These are phyloP conservation scores for Chromobotia macracanthus DNA, from an alignment of 2,797 vertebrate species.

Conservation along the genomic window DNA sequence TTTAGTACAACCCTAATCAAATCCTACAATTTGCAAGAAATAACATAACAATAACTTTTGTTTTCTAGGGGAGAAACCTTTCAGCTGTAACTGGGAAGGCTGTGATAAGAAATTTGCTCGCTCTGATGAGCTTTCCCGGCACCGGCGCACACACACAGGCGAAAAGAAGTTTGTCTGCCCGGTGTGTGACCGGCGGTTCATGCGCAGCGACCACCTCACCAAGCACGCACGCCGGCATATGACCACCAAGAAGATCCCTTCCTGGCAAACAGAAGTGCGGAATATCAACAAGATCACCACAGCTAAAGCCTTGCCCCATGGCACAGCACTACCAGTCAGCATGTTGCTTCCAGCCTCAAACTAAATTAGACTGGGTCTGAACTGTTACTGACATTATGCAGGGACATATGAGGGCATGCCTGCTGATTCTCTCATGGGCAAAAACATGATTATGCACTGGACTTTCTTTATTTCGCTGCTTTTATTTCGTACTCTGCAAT, in stretches of 20 bases:
- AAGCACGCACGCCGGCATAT: constrained; percentile 95
- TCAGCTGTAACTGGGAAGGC: constrained; percentile 95
- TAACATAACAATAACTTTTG: neutral
- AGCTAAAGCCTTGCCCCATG: constrained; percentile 71
- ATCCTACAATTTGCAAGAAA: too few species aligned
- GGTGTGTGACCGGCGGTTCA: constrained; percentile 93
- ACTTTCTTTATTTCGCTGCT: constrained; percentile 67
- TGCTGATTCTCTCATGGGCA: constrained; percentile 72
- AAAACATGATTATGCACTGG: constrained; percentile 79
- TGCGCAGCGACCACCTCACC: constrained; percentile 97
- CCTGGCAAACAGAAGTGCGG: constrained; percentile 91
- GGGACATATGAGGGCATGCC: constrained; percentile 66
- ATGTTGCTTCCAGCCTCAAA: constrained; percentile 77
- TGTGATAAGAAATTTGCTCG: constrained; percentile 97
- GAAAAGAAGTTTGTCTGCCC: constrained; percentile 97
- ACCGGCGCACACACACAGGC: constrained; percentile 93
- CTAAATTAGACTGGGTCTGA: constrained; percentile 64
- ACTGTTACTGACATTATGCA: constrained; percentile 43
- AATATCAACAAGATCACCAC: constrained; percentile 82
- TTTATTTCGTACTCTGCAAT: constrained; percentile 53
- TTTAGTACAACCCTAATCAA: too few species aligned
- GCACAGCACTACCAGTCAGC: constrained; percentile 72
- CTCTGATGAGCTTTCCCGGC: constrained; percentile 95
- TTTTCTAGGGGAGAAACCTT: constrained; percentile 92
- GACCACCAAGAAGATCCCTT: constrained; percentile 89